Evolutionary conservation across 92 coral and sea anemone genomes (phyloP), one percentile per base, ranked within the genome.

Genomic region (Zoanthus sociatus): DNA sequence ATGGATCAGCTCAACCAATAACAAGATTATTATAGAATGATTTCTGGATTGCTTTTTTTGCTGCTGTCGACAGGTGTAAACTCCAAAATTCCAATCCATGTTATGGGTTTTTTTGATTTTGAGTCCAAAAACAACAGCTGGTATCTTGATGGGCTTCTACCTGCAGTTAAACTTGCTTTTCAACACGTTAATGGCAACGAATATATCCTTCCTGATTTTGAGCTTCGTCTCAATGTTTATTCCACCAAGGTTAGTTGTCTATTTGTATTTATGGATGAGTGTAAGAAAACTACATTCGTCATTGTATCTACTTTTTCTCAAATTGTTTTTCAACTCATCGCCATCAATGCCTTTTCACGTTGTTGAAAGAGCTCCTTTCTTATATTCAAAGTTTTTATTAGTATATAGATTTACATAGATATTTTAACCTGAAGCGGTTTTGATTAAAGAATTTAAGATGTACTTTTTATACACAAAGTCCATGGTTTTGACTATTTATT

Each of bases 211-310:
- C 74, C 46, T 1, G 74, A 69, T 2, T 31, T 10, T 6, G 74
- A 69, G n/a, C 33, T 69, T 2, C 74, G 46, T 9, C 74, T 69
- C 15, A 46, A 69, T 10, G 45, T 69, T 9, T 33, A 30, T 69
- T 69, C 74, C 46, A 69, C 74, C 30, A 69, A 69, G 74, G 74
- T 69, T 69, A 4, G 74, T 69, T 7, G 69, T 63, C 26, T 16
- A 9, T 5, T 63, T 18, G 7, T 17, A 2, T 12, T 16, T 14
- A 58, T 58, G 5, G n/a, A 60, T 17, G 21, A 63, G 10, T 63
- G 20, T 15, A 8, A 61, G 4, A 15, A 15, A 26, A 26, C 26
- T 26, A 26, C 26, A 26, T 61, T 61, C 17, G 3, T 61, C 17
- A 14, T 61, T 61, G 26, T 18, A 16, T 17, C 17, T 60, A 14